Evolutionary conservation across 2,113 vertebrate genomes (phyloP).

Genomic region (Rhizomys pruinosus): DNA sequence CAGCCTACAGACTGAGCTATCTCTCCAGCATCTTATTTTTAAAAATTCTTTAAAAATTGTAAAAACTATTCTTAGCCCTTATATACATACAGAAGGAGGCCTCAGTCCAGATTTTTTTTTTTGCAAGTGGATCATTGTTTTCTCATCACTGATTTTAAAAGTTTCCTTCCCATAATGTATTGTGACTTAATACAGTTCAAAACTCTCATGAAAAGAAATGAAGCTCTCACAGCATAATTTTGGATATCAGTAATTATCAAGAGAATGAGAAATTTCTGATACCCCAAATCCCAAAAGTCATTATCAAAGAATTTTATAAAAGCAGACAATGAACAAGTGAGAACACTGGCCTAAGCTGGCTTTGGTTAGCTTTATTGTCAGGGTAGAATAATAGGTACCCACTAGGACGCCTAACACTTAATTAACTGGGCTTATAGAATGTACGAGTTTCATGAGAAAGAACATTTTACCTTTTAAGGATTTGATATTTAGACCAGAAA

Average conservation of each 20-base stretch:
- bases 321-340: constrained; percentile 18
- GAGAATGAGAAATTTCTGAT: background rate
- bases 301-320: constrained; percentile 38
- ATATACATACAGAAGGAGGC: background rate
- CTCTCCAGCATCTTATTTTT: background rate
- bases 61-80: background rate
- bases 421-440: constrained; percentile 2
- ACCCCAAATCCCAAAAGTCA: background rate
- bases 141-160: background rate
- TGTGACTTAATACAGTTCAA: constrained; percentile 27
- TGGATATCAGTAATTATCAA: background rate
- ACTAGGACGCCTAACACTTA: background rate
- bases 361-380: constrained; percentile 27
- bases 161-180: background rate
- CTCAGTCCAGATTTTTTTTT: background rate
- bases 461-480: background rate
- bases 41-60: background rate
- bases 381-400: background rate
- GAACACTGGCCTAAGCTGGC: background rate
- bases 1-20: no score
- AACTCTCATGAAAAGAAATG: constrained; percentile 11
- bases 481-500: constrained; percentile 26
- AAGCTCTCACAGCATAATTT: background rate
- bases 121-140: background rate
- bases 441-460: background rate